Evolutionary conservation across 2,113 vertebrate genomes (phyloP), one percentile per base, ranked within the genome.

Genomic region (Ictalurus punctatus): DNA sequence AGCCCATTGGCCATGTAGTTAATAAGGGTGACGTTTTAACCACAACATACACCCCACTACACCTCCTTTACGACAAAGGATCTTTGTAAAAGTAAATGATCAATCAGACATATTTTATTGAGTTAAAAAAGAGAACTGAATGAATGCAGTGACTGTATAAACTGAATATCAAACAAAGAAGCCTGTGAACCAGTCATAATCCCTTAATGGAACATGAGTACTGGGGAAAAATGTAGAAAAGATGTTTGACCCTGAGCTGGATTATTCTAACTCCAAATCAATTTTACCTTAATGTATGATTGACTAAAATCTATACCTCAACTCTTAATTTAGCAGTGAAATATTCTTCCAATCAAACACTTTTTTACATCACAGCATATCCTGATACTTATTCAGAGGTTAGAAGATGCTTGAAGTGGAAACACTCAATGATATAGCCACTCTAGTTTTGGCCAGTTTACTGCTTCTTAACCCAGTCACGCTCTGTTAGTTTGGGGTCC

Each of bases 351-450:
- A 21, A 73, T 90, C 54, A 73, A 7, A 7, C 59, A 9, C 80
- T 90, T 87, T 65, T 65, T 6, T 44, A 27, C 37, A 91, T 34
- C 91, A 85, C 92, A 98, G 96, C 97, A 90, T 90, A 96, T 99
- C 90, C 93, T 98, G 91, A 93, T 95, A 91, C 95, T 99, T 92
- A 97, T 98, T 91, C 98, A 97, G 44, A 94, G 94, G 65, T 96
- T 94, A 52, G 82, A 96, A 97, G 91, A 94, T 81, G 48, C 93
- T 96, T 87, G 92, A 93, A 93, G 90, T 96, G 97, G 94, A 97
- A 96, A 91, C 96, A 97, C 3, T 99, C 7, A n/a, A 37, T 23
- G 54, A 30, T 58, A 56, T 34, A 37, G 59, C 78, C 9, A 37
- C 30, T 61, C 19, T 61, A 61, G 30, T 61, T 83, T 27, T 27